Evolutionary conservation across 2,113 vertebrate species (phyloP).

Genomic region (Megaptera novaeangliae): DNA sequence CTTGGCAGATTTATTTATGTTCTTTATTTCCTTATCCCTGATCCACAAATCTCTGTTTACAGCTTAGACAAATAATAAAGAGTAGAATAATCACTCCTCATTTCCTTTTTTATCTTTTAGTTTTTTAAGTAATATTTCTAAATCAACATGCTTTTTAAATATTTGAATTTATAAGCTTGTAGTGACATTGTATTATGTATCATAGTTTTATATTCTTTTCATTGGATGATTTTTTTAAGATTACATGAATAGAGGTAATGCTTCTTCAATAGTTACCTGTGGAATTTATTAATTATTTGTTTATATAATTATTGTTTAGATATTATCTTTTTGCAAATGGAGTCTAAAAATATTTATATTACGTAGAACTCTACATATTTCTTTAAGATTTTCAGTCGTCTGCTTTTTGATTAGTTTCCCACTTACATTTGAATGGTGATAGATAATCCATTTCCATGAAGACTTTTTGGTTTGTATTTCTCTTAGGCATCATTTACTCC

Average conservation of each 20-base stretch:
- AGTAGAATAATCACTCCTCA: not conserved
- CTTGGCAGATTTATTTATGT: not conserved
- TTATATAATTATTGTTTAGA: not conserved
- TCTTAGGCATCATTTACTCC: not conserved
- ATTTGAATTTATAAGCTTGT: not conserved
- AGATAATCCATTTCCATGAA: not conserved
- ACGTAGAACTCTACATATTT: not conserved
- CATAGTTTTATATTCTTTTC: not conserved
- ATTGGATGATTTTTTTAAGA: not conserved
- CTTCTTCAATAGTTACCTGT: not conserved
- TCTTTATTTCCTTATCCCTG: not conserved
- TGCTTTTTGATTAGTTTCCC: not conserved
- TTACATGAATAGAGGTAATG: not conserved
- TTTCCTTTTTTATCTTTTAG: not conserved
- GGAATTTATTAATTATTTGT: not conserved
- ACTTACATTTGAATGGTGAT: not conserved
- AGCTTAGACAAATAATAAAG: not conserved
- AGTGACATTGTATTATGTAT: not conserved
- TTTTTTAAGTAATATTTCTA: not conserved
- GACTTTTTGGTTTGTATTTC: not conserved
- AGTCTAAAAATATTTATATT: not conserved
- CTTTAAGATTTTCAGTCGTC: not conserved
- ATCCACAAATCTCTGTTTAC: not conserved
- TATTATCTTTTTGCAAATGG: not conserved
- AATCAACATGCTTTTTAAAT: not conserved